These are phyloP conservation scores for Myotis pilosus DNA, from an alignment of 2,797 vertebrate species.

Conservation along the genomic window DNA sequence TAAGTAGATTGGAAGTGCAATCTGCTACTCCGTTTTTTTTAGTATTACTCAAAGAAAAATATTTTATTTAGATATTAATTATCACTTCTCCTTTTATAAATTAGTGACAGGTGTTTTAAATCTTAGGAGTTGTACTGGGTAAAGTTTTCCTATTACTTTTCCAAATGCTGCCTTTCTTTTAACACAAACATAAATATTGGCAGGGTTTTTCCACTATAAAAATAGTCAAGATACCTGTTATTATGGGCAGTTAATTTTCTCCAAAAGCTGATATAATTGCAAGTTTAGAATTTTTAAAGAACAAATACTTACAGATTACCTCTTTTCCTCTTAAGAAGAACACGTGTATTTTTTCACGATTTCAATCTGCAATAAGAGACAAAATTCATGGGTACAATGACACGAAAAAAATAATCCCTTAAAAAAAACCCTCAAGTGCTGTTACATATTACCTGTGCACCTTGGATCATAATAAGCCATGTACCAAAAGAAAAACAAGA, in stretches of 20 bases:
- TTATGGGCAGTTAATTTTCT: conserved; percentile 18
- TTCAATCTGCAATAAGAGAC: conserved; percentile 70
- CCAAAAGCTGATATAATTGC: conserved; percentile 2
- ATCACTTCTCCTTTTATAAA: conserved; percentile 21
- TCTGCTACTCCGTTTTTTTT: not conserved
- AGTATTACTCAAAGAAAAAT: not conserved
- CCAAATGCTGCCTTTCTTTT: conserved; percentile 33
- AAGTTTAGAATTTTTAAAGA: conserved; percentile 52
- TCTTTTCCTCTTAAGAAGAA: conserved; percentile 61
- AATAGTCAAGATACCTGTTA: not conserved
- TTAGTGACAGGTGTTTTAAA: conserved; percentile 26
- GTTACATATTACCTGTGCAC: not conserved
- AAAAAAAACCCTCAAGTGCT: not conserved
- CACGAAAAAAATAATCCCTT: conserved; percentile 3
- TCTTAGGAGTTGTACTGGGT: not conserved
- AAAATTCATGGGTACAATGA: conserved; percentile 50
- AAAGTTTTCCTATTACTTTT: conserved; percentile 41
- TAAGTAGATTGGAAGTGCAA: not conserved
- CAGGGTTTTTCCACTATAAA: conserved; percentile 20
- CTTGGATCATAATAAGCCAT: not conserved
- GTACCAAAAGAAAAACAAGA: not conserved
- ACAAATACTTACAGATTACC: conserved; percentile 73
- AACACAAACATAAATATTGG: conserved; percentile 25
- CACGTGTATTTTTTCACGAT: conserved; percentile 52
- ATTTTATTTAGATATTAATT: conserved; percentile 9